Base-by-base conservation (phyloP, 30 jellyfish, hydroid and myxozoan species). In the Aurelia aurita region DNA sequence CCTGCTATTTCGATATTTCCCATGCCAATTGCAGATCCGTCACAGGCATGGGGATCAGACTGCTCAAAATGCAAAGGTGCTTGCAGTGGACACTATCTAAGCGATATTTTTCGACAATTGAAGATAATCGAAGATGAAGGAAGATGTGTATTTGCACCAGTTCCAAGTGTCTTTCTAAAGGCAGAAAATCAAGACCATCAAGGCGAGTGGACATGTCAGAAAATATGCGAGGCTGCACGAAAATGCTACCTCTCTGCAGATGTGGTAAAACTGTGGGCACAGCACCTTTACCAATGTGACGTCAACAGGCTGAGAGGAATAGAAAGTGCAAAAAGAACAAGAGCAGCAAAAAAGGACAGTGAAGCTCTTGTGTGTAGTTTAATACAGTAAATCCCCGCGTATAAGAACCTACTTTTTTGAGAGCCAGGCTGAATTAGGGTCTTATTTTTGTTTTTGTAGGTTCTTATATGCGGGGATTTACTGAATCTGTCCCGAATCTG, bases 11-110 rank as follows among this genome's bases (percentile, higher is more conserved):
- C 39, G 10, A 1, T 62, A 5, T 28, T 62, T 28, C 74, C 74
- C 3, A 21, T 62, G 46, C 74, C 74, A 13, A 62, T 62, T 62
- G 46, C 5, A 21, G 74, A 62, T 28, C 39, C 3, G 46, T 23
- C 3, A 62, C 74, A 28, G 46, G 8, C 74, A 62, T 62, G 74
- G 74, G 74, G 74, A 21, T 23, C 46, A 62, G 46, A 62, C n/a
- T 62, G 74, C 46, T 13, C 39, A 2, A 28, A 62, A 21, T 62
- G 74, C 74, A 28, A 23, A 62, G 46, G 74, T 9, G 46, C 39
- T 23, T 62, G 74, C 74, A 21, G 46, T 44, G 74, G 74, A 1
- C 74, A 62, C 9, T 55, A 18, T 6, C 46, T 62, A 44, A 44
- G 10, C 74, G 64, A 53, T 8, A 53, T 53, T 8, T 2, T 2